Conservation (phyloP, 2,888 invertebrate species). For the Limnephilus rhombicus region DNA sequence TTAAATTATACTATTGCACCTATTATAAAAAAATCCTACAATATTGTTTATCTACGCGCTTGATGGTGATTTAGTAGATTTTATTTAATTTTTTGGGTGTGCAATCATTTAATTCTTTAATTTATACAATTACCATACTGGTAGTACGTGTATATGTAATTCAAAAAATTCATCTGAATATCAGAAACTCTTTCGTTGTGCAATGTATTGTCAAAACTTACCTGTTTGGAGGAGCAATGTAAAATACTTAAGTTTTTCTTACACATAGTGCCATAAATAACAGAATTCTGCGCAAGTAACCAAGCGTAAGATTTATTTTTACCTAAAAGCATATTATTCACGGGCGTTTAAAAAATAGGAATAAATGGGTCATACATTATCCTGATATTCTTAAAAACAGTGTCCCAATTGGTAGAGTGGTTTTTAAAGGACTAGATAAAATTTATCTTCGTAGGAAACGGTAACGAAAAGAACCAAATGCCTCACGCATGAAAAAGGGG, state of each 20-base stretch:
- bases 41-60: no score
- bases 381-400: not conserved
- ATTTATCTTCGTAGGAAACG: not conserved
- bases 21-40: no score
- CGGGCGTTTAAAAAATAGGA: not conserved
- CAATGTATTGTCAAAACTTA: no score
- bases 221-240: no score
- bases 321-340: not conserved
- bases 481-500: slow-evolving; percentile 10
- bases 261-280: not conserved
- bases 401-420: not conserved
- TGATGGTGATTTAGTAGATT: not conserved
- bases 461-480: not conserved
- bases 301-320: not conserved
- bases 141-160: no score
- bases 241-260: no score
- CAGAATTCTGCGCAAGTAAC: not conserved
- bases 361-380: not conserved
- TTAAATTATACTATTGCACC: no score
- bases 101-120: no score
- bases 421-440: not conserved
- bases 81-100: not conserved
- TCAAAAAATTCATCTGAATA: no score
- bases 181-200: no score
- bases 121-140: no score